phyloP scores from a whole-genome alignment of 2,888 invertebrate genomes.

The Tanytarsus gracilentus region DNA sequence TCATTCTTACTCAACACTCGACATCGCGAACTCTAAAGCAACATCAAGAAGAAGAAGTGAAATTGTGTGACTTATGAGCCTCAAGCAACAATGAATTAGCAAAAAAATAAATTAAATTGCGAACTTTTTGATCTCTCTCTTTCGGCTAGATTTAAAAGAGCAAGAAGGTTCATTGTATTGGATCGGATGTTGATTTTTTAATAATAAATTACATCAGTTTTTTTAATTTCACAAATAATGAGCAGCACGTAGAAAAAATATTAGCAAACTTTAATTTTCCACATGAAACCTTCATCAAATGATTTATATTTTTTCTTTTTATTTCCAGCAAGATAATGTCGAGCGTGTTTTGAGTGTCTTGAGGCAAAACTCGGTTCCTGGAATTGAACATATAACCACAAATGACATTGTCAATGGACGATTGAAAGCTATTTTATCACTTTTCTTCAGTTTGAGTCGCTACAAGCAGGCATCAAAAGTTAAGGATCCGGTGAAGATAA shows the following conservation, averaged over 20 bases:
- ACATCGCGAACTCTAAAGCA: too few species aligned
- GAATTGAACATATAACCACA: constrained; percentile 81
- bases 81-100: constrained; percentile 3
- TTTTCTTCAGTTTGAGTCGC: constrained; percentile 90
- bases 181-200: background rate
- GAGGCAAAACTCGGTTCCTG: constrained; percentile 69
- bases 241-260: background rate
- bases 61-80: constrained; percentile 6
- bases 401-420: constrained; percentile 91
- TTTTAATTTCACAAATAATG: background rate
- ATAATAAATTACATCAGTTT: background rate
- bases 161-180: background rate
- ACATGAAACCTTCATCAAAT: constrained; percentile 5
- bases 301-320: constrained; percentile 33
- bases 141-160: background rate
- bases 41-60: background rate
- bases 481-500: constrained; percentile 35
- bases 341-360: constrained; percentile 79
- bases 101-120: background rate
- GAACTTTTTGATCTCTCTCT: background rate
- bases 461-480: constrained; percentile 91
- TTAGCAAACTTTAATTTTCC: background rate
- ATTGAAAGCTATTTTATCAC: constrained; percentile 83
- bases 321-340: constrained; percentile 86
- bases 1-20: constrained; percentile 4